Percentiles rank a stretch among this genome's conserved stretches.
Evolutionary conservation across 2,797 vertebrate genomes (phyloP).

Genomic region (Mus caroli): DNA sequence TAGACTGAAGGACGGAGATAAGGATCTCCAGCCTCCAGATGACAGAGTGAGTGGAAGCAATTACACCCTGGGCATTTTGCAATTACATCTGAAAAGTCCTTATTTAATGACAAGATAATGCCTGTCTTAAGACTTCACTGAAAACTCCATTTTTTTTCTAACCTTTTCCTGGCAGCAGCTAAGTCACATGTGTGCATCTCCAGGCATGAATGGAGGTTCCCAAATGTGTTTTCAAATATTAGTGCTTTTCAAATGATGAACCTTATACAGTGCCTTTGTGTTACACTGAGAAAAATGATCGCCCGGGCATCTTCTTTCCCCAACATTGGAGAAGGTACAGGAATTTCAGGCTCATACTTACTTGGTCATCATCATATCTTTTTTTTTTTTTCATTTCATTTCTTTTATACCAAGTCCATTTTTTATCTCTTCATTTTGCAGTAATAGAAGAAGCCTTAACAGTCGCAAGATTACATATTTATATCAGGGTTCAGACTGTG

Average conservation of each 20-base stretch:
- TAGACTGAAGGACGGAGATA: conserved; percentile 38
- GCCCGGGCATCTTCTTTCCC: conserved; percentile 51
- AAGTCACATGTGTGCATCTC: conserved; percentile 74
- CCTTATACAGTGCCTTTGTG: conserved; percentile 65
- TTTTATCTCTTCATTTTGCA: conserved; percentile 82
- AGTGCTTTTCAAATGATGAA: conserved; percentile 82
- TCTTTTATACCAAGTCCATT: conserved; percentile 79
- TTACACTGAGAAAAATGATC: conserved; percentile 62
- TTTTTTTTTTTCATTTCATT: conserved; percentile 67
- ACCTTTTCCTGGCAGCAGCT: conserved; percentile 75
- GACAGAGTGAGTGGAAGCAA: conserved; percentile 55
- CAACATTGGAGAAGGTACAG: conserved; percentile 15
- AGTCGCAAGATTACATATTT: conserved; percentile 88
- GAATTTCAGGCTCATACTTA: conserved; percentile 77
- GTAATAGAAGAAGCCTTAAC: conserved; percentile 85
- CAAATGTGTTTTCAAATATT: conserved; percentile 86
- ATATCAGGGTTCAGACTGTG: conserved; percentile 87
- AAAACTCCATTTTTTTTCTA: conserved; percentile 63
- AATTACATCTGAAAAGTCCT: conserved; percentile 74
- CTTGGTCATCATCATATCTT: conserved; percentile 46
- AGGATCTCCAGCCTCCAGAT: conserved; percentile 57
- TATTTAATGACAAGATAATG: conserved; percentile 71
- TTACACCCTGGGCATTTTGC: conserved; percentile 65
- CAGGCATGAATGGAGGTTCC: conserved; percentile 76
- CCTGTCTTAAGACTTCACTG: conserved; percentile 72